phyloP scores from a whole-genome alignment of 1,140 invertebrate genomes.

The Hetaerina americana region DNA sequence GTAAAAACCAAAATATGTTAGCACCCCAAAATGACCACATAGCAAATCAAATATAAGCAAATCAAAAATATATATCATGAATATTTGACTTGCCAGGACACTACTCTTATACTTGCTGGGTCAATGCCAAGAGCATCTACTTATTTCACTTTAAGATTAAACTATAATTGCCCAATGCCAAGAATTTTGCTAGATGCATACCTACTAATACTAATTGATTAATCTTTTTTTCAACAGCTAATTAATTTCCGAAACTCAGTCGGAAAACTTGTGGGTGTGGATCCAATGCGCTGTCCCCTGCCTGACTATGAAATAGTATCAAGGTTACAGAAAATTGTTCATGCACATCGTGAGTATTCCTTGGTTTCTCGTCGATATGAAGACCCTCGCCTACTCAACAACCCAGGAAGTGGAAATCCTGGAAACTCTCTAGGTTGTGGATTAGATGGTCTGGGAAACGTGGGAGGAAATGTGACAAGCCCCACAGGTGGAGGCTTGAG shows the following conservation, averaged over 20 bases:
- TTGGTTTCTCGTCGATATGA: constrained; percentile 55
- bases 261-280: constrained; percentile 46
- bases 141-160: too few relatives aligned
- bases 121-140: too few relatives aligned
- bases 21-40: too few relatives aligned
- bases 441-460: constrained; percentile 1
- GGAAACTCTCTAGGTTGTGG: too few relatives aligned
- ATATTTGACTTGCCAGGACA: too few relatives aligned
- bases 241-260: constrained; percentile 55
- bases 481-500: constrained; percentile 5
- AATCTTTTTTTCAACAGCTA: constrained; percentile 32
- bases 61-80: too few relatives aligned
- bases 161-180: too few relatives aligned
- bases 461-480: constrained; percentile 3
- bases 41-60: too few relatives aligned
- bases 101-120: too few relatives aligned
- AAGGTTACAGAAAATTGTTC: constrained; percentile 56
- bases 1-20: too few relatives aligned
- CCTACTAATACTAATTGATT: too few relatives aligned
- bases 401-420: constrained; percentile 4
- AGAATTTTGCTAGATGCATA: too few relatives aligned
- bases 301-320: constrained; percentile 64
- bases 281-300: constrained; percentile 37
- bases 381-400: constrained; percentile 23
- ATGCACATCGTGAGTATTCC: constrained; percentile 63